Percentiles rank a stretch among this genome's conserved stretches.
These are phyloP conservation scores for Cataglyphis hispanica DNA, from an alignment of 1,140 invertebrate species.

Conservation along the genomic window DNA sequence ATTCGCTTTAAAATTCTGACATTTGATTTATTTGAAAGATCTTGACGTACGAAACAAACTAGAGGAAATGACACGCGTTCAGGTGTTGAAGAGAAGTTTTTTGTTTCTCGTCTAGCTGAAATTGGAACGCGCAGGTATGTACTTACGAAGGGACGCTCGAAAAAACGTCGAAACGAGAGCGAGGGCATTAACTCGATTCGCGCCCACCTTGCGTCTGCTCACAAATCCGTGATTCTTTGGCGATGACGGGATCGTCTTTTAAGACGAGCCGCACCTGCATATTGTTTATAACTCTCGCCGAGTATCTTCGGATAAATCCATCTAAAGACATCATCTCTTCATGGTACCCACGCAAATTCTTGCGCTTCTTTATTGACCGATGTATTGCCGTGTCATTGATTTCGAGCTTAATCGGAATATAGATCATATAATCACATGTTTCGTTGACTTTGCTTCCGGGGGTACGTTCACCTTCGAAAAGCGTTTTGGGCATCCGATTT, in stretches of 20 bases:
- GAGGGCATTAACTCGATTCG: slow-evolving; percentile 55
- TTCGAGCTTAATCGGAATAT: slow-evolving; percentile 23
- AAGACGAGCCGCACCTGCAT: slow-evolving; percentile 75
- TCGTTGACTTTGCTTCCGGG: background rate
- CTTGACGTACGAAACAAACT: background rate
- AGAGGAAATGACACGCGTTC: background rate
- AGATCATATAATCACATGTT: background rate
- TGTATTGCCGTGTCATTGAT: background rate
- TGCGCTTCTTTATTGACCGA: slow-evolving; percentile 31
- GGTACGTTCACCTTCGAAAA: slow-evolving; percentile 48
- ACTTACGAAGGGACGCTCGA: slow-evolving; percentile 21
- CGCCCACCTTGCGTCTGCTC: slow-evolving; percentile 51
- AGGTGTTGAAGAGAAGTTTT: background rate
- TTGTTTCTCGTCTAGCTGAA: background rate
- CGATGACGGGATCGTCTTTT: slow-evolving; percentile 69
- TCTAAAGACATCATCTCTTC: slow-evolving; percentile 34
- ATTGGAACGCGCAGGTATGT: slow-evolving; percentile 4
- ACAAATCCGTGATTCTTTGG: slow-evolving; percentile 67
- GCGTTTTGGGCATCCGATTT: background rate
- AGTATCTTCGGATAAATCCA: slow-evolving; percentile 21
- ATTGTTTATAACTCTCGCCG: slow-evolving; percentile 69
- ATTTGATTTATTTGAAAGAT: background rate
- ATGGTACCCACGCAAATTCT: slow-evolving; percentile 69
- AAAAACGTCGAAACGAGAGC: slow-evolving; percentile 48
- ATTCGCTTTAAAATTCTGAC: background rate